A percentile compares a stretch with the other conserved stretches of the same genome.
Evolutionary conservation across 64 coral and sea anemone species (phyloP).

Genomic region (Exaiptasia diaphana): DNA sequence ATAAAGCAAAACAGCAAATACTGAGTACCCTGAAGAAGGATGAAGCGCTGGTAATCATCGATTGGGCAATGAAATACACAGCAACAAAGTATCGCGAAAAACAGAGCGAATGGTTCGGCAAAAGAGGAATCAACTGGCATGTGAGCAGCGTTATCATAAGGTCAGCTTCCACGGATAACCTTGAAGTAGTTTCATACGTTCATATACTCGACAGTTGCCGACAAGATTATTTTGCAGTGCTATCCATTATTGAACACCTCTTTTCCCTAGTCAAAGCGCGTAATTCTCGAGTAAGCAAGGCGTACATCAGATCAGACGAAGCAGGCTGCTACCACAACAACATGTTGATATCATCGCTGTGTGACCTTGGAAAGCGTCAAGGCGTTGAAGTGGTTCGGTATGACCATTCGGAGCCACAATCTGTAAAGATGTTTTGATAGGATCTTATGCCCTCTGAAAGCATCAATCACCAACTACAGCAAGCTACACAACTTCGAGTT

Average conservation of each 20-base stretch:
- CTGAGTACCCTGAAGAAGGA: not conserved
- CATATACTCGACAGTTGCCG: constrained; percentile 5
- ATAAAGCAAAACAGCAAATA: constrained; percentile 12
- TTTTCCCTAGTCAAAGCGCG: not conserved
- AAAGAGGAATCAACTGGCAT: not conserved
- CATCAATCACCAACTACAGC: not conserved
- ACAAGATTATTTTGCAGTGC: not conserved
- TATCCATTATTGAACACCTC: constrained; percentile 8
- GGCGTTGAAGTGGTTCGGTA: not conserved
- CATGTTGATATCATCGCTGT: constrained; percentile 3
- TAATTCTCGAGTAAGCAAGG: not conserved
- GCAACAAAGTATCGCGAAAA: constrained; percentile 24
- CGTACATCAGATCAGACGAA: constrained; percentile 10
- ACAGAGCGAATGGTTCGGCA: not conserved
- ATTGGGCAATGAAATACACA: constrained; percentile 44
- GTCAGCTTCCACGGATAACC: not conserved
- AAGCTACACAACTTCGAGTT: constrained; percentile 16
- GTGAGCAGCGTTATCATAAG: constrained; percentile 16
- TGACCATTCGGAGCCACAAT: constrained; percentile 9
- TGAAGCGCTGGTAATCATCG: constrained; percentile 2
- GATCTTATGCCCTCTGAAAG: constrained; percentile 20
- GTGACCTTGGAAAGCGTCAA: not conserved
- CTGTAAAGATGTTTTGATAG: constrained; percentile 3
- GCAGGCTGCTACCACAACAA: constrained; percentile 1
- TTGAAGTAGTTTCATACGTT: constrained; percentile 26